These are phyloP conservation scores for Andrena dorsata DNA, from an alignment of 2,888 invertebrate genomes.

Conservation along the genomic window DNA sequence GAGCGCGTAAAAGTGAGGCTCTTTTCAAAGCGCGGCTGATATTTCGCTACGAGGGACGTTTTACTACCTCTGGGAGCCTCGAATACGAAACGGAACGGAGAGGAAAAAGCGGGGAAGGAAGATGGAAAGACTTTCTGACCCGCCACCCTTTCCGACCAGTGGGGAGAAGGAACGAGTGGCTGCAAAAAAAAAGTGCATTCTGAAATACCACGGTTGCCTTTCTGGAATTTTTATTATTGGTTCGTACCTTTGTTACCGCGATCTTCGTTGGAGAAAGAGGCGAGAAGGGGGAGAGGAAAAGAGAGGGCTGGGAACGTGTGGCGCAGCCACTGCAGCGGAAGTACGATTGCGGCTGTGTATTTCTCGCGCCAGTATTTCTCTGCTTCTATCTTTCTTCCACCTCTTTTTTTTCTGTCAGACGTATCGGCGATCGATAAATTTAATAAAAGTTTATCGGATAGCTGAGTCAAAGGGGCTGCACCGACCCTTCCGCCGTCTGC, in stretches of 20 bases:
- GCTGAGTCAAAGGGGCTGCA: constrained; percentile 45
- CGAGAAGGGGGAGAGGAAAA: constrained; percentile 1
- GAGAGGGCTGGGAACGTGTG: constrained; percentile 13
- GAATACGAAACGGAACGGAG: background rate
- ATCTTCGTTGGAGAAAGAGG: constrained; percentile 19
- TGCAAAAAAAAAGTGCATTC: constrained; percentile 54
- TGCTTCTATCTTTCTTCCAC: background rate
- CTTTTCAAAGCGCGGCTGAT: constrained; percentile 38
- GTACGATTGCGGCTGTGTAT: constrained; percentile 20
- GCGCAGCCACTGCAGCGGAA: constrained; percentile 33
- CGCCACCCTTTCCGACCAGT: constrained; percentile 19
- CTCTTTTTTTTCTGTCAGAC: background rate
- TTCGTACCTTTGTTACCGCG: constrained; percentile 63
- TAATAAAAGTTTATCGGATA: constrained; percentile 64
- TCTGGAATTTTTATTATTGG: constrained; percentile 64
- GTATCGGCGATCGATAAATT: constrained; percentile 68
- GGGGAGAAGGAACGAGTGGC: background rate
- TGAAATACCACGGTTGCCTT: constrained; percentile 42
- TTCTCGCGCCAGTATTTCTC: constrained; percentile 29
- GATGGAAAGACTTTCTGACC: constrained; percentile 50
- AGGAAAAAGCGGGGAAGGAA: background rate
- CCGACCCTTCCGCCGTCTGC: constrained; percentile 12
- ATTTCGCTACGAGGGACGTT: constrained; percentile 48
- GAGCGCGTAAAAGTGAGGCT: constrained; percentile 26
- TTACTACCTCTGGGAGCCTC: constrained; percentile 42